A percentile compares a stretch with the other conserved stretches of the same genome.
Conservation (phyloP, 1,140 invertebrate genomes). For the Phocides pigmalion region DNA sequence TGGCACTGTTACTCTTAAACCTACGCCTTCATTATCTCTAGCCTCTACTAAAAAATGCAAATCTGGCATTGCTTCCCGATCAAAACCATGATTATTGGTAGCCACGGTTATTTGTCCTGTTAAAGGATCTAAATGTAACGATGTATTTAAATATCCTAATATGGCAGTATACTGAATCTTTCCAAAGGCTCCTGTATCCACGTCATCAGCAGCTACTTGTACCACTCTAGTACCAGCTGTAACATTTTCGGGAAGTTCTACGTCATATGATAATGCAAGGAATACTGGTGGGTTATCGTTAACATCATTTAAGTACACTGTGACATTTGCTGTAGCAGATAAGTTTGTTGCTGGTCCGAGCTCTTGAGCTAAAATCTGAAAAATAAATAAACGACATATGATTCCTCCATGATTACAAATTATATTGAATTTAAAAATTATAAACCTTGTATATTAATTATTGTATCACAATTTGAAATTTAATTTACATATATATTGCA, state of each 20-base stretch:
- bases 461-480: too few relatives aligned
- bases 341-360: constrained; percentile 89
- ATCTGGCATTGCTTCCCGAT: constrained; percentile 91
- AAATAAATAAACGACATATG: constrained; percentile 35
- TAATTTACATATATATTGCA: too few relatives aligned
- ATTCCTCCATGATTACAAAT: too few relatives aligned
- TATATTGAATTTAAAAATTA: neutral
- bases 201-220: constrained; percentile 90
- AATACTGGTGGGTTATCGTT: constrained; percentile 96
- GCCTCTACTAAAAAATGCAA: constrained; percentile 93
- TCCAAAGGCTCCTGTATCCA: constrained; percentile 89
- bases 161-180: constrained; percentile 91
- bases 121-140: constrained; percentile 90
- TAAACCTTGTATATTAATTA: neutral
- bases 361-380: constrained; percentile 91
- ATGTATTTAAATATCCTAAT: constrained; percentile 89
- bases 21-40: constrained; percentile 92
- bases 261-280: constrained; percentile 88
- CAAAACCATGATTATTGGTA: constrained; percentile 89
- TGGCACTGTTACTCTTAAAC: constrained; percentile 88
- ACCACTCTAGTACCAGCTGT: constrained; percentile 89
- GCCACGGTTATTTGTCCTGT: constrained; percentile 92
- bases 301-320: constrained; percentile 92
- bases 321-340: constrained; percentile 89
- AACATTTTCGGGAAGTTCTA: constrained; percentile 91